Conservation (phyloP, 2,797 vertebrate genomes). For the Characodon lateralis region DNA sequence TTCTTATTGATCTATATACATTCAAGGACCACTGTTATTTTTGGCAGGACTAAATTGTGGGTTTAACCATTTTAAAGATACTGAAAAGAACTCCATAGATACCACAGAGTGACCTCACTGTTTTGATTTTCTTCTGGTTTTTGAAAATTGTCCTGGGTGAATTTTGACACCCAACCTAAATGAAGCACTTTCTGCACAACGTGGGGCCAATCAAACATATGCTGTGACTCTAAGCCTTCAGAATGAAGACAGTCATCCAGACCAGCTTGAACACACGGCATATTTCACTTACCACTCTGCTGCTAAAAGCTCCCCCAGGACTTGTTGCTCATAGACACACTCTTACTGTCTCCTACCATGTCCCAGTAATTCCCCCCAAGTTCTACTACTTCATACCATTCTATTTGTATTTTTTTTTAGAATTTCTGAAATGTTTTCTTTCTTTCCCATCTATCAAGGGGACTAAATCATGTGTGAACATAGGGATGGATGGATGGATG, state of each 20-base stretch:
- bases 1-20: neutral
- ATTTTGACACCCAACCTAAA: slow-evolving; percentile 4
- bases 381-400: neutral
- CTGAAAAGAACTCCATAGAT: neutral
- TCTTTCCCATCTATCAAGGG: slow-evolving; percentile 78
- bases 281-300: slow-evolving; percentile 68
- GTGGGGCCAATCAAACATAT: neutral
- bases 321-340: slow-evolving; percentile 58
- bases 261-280: slow-evolving; percentile 59
- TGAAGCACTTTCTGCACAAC: neutral
- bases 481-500: slow-evolving; percentile 64
- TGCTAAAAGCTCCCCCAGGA: slow-evolving; percentile 71
- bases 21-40: neutral
- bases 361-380: slow-evolving; percentile 18
- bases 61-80: neutral
- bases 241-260: slow-evolving; percentile 38
- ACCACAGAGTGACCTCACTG: neutral
- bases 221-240: neutral
- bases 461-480: slow-evolving; percentile 60
- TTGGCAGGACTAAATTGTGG: neutral
- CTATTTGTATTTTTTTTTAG: neutral
- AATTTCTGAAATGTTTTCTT: slow-evolving; percentile 69
- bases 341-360: slow-evolving; percentile 53
- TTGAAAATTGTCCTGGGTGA: neutral
- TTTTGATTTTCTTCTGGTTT: neutral